Evolutionary conservation across 2,113 vertebrate species (phyloP), one percentile per base, ranked within the genome.

Genomic region (Oenanthe oenanthe): DNA sequence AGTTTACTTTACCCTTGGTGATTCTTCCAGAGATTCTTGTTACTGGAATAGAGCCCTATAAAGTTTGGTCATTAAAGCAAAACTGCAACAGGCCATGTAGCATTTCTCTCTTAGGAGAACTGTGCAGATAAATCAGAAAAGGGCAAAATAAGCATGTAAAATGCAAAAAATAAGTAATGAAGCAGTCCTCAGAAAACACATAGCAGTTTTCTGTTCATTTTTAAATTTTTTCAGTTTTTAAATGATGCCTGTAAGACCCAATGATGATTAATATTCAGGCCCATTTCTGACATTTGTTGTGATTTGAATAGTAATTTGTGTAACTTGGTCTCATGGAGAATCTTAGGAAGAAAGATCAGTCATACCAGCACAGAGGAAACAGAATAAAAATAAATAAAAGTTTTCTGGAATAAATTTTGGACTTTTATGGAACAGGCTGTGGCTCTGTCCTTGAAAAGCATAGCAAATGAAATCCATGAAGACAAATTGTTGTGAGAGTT

Each of bases 401-500:
- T 60, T 68, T 85, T 61, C 72, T 62, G 72, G 54, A 91, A 88
- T 66, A 79, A 61, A 65, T 76, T 61, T 83, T 68, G 34, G 36
- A 45, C 43, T 50, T 63, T 67, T 63, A 85, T 32, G 24, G 62
- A 89, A 58, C n/a, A 73, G 21, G 34, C 26, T 60, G 56, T 60
- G 56, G 5, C 54, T 85, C 66, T 85, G 88, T 66, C 85, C 88
- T 88, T 95, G 90, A 94, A 85, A n/a, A 75, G 31, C 76, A 34
- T 40, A 89, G 45, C 40, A 92, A 92, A 88, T 29, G 19, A 92
- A 94, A 85, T 82, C 81, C 1, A 0, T 34, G 36, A 96, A 95
- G 90, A 94, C 71, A 88, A 92, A 96, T 87, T 68, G 71, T 93
- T 94, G 62, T 45, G 75, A 66, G 88, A 57, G 17, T 32, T 88